Base-by-base conservation (phyloP, 2,113 vertebrate genomes). In the Clarias gariepinus region DNA sequence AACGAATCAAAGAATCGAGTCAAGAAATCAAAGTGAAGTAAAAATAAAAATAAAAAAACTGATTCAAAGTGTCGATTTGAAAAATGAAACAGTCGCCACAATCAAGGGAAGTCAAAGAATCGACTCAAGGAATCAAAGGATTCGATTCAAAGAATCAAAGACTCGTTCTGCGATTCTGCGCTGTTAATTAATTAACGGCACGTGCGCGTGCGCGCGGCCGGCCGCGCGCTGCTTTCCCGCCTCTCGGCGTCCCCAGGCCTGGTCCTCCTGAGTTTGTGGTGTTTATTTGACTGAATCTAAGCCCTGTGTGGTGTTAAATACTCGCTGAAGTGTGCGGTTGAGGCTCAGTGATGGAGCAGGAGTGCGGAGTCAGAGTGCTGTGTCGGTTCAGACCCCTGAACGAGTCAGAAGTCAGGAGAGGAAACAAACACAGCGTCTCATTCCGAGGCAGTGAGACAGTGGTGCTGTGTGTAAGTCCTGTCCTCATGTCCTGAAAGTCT, bases 281-380 rank as follows among this genome's bases (percentile, higher is more conserved):
- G 5, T 28, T 77, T 28, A 0, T 8, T 6, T 52, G 73, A 0
- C 4, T 36, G 15, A 11, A 71, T 11, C n/a, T 11, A 3, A 7
- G 1, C 15, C 15, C 30, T 77, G 4, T 57, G 4, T 19, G 41
- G 41, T 25, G 41, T 23, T 47, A 25, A 47, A 1, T 25, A 0
- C 33, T 7, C 2, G 0, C 4, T 28, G 2, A 28, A 66, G 28
- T 15, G 28, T 8, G 1, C 0, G 2, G 2, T 36, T 9, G 6
- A 58, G 87, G 92, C 9, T 94, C 98, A 97, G 95, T 7, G n/a
- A 80, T 80, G 77, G 77, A 10, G 55, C 77, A 78, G 74, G 97
- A 99, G 93, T 99, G 97, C 95, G 98, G 97, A 91, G 98, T 99
- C 92, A 97, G 98, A 97, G 98, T 99, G 93, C 96, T 98, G 97